phyloP scores from a whole-genome alignment of 2,797 vertebrate species.

The Petrocephalus schoutedeni region DNA sequence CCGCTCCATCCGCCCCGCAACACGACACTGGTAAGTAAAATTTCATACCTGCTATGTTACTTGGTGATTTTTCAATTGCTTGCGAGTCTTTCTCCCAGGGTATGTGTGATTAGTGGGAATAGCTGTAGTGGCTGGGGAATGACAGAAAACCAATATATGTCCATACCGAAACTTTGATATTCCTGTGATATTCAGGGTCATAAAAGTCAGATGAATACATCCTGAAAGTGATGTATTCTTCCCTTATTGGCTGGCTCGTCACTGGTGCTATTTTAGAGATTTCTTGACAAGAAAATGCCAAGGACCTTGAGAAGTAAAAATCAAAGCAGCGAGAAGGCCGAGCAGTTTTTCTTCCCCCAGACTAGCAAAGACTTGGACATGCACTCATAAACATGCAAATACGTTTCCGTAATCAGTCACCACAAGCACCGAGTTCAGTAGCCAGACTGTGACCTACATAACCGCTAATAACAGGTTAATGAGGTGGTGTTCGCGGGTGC shows the following conservation, averaged over 20 bases:
- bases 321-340: neutral
- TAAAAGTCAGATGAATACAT: neutral
- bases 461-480: slow-evolving; percentile 22
- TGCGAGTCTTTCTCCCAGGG: neutral
- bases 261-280: neutral
- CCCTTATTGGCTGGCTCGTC: neutral
- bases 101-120: neutral
- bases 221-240: neutral
- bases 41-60: neutral
- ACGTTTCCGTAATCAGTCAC: slow-evolving; percentile 36
- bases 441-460: slow-evolving; percentile 49
- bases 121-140: neutral
- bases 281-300: neutral
- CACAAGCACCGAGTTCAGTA: slow-evolving; percentile 40
- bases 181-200: neutral
- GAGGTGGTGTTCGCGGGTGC: neutral
- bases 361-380: neutral
- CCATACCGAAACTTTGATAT: neutral
- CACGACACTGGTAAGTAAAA: neutral
- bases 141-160: neutral
- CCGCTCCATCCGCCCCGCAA: too few species aligned
- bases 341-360: slow-evolving; percentile 41
- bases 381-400: slow-evolving; percentile 42
- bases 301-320: neutral
- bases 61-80: neutral